Evolutionary conservation across 2,888 invertebrate genomes (phyloP).

Genomic region (Xanthia icteritia): DNA sequence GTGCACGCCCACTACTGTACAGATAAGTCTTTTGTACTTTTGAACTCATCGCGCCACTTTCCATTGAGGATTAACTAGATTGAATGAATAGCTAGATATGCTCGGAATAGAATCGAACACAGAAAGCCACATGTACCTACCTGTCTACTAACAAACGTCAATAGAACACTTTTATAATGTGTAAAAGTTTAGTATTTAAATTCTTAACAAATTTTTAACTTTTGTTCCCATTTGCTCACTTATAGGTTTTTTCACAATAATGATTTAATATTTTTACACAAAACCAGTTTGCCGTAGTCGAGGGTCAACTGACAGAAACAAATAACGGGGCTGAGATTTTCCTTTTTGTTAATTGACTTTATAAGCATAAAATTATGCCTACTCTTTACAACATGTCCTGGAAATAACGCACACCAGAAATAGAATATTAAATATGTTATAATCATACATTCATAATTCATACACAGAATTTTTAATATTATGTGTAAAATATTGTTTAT

Average conservation of each 20-base stretch:
- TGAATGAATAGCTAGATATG: slow-evolving; percentile 41
- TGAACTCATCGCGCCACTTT: slow-evolving; percentile 60
- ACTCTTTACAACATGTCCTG: background rate
- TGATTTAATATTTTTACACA: slow-evolving; percentile 12
- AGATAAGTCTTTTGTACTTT: slow-evolving; percentile 59
- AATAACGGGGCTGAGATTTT: slow-evolving; percentile 15
- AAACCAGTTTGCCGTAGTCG: slow-evolving; percentile 28
- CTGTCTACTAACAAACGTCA: slow-evolving; percentile 3
- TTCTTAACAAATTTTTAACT: background rate
- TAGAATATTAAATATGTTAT: too few relatives aligned
- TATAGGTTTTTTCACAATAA: slow-evolving; percentile 9
- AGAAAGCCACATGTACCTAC: background rate
- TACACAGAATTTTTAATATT: too few relatives aligned
- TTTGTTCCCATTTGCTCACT: slow-evolving; percentile 1
- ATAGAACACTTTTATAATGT: background rate
- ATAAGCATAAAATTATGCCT: slow-evolving; percentile 6
- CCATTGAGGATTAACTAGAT: slow-evolving; percentile 43
- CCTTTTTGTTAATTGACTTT: background rate
- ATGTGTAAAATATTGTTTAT: too few relatives aligned
- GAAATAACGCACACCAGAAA: too few relatives aligned
- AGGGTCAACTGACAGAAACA: slow-evolving; percentile 6
- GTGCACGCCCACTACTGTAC: slow-evolving; percentile 49
- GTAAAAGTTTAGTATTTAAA: background rate
- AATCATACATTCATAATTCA: too few relatives aligned
- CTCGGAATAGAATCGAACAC: slow-evolving; percentile 9